phyloP scores from a whole-genome alignment of 2,797 vertebrate species.

The Sebastes minor region DNA sequence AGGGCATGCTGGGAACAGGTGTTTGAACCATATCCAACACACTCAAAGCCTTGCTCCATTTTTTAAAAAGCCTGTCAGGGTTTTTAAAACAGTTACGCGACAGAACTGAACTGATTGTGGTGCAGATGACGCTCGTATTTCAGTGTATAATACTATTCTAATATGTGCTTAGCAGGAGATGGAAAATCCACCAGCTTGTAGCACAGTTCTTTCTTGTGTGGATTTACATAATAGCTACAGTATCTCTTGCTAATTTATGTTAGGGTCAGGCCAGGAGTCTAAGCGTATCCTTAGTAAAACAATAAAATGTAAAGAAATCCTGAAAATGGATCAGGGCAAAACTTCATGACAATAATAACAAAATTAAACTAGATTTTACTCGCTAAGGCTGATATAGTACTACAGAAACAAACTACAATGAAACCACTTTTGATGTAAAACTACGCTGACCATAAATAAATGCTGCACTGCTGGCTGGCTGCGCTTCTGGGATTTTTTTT shows the following conservation, averaged over 20 bases:
- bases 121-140: background rate
- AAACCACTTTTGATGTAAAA: background rate
- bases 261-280: background rate
- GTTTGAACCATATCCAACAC: slow-evolving; percentile 38
- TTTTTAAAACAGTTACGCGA: background rate
- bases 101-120: background rate
- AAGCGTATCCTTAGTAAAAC: background rate
- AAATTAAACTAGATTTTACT: background rate
- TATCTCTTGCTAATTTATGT: background rate
- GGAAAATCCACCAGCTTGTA: background rate
- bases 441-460: slow-evolving; percentile 10
- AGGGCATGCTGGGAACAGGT: slow-evolving; percentile 38
- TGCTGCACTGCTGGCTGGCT: background rate
- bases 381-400: background rate
- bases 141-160: background rate
- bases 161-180: background rate
- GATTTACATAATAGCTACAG: background rate
- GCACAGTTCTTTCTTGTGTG: background rate
- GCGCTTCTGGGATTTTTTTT: slow-evolving; percentile 34
- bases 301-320: background rate
- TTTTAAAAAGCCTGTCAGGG: background rate
- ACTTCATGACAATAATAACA: background rate
- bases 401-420: background rate
- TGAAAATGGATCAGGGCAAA: background rate
- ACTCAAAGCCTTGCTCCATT: background rate